These are phyloP conservation scores for Aramus guarauna DNA, from an alignment of 2,113 vertebrate genomes.

Conservation along the genomic window DNA sequence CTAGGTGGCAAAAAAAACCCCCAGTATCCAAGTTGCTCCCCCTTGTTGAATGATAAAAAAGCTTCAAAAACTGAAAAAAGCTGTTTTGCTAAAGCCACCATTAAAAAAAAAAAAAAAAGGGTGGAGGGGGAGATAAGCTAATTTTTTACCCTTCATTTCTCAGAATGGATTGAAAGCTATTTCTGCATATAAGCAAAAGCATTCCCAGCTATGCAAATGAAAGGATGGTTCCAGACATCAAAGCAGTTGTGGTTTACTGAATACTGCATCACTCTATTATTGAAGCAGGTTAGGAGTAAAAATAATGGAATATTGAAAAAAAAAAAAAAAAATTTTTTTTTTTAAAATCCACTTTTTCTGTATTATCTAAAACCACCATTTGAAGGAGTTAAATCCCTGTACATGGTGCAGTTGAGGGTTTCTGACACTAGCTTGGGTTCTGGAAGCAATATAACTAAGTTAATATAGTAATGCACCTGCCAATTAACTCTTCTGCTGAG, in stretches of 20 bases:
- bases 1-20: background rate
- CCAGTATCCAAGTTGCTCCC: background rate
- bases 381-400: background rate
- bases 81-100: background rate
- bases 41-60: background rate
- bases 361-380: background rate
- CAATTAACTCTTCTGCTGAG: background rate
- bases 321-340: too few species aligned
- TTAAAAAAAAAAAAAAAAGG: background rate
- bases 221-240: background rate
- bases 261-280: background rate
- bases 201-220: background rate
- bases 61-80: background rate
- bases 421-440: background rate
- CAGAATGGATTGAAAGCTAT: background rate
- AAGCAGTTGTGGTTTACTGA: background rate
- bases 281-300: background rate
- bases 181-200: background rate
- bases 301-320: background rate
- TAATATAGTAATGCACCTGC: background rate
- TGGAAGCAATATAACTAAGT: background rate
- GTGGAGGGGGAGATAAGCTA: fast-evolving
- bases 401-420: background rate
- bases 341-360: background rate
- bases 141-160: background rate